Evolutionary conservation across 2,797 vertebrate genomes (phyloP).

Genomic region (Aselliscus stoliczkanus): DNA sequence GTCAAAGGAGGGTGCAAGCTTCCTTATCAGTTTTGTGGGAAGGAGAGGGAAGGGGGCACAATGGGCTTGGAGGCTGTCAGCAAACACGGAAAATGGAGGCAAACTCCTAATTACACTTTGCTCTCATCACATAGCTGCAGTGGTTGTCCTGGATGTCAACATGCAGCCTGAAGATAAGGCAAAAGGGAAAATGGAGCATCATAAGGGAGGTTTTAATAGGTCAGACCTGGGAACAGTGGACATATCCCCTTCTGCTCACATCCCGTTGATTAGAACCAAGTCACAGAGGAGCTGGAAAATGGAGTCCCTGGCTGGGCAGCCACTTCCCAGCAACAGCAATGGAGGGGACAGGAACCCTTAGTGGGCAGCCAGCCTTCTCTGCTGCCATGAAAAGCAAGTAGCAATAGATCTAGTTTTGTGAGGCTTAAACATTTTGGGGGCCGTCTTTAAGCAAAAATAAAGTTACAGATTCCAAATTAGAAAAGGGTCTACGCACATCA

Average conservation of each 20-base stretch:
- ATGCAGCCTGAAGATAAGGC: neutral
- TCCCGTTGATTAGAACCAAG: neutral
- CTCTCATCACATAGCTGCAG: neutral
- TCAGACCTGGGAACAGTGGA: neutral
- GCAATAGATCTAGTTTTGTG: neutral
- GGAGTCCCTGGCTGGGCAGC: too few relatives aligned
- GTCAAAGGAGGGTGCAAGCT: neutral
- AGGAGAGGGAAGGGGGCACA: neutral
- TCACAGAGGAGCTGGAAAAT: neutral
- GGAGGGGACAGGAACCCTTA: neutral
- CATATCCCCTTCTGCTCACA: neutral
- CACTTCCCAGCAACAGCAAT: neutral
- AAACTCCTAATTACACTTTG: neutral
- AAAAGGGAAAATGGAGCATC: neutral
- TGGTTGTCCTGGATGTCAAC: neutral
- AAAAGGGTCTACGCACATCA: neutral
- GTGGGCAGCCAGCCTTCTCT: neutral
- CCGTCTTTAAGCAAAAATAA: neutral
- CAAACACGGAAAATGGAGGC: neutral
- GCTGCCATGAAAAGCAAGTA: neutral
- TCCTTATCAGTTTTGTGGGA: neutral
- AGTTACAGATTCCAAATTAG: neutral
- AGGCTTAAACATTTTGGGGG: neutral
- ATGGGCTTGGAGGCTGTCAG: neutral
- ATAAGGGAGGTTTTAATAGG: neutral